These are phyloP conservation scores for Otocyon megalotis DNA, from an alignment of 2,113 vertebrate species.

Conservation along the genomic window DNA sequence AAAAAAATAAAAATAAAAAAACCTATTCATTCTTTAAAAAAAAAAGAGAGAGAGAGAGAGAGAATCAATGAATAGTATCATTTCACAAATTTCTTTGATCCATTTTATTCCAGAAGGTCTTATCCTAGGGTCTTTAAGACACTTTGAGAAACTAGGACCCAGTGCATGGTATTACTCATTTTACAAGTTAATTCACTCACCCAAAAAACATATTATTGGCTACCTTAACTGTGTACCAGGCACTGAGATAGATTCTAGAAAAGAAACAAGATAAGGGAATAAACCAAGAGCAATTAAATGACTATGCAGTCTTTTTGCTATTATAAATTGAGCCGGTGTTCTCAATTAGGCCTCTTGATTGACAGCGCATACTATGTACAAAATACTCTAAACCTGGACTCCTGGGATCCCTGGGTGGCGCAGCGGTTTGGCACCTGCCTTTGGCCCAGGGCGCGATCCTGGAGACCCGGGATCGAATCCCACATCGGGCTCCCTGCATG, in stretches of 20 bases:
- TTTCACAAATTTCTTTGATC: background rate
- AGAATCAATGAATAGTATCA: background rate
- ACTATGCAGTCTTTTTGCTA: background rate
- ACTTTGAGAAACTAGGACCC: background rate
- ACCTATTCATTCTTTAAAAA: too few species aligned
- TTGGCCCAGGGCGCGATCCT: too few species aligned
- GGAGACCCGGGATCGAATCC: too few species aligned
- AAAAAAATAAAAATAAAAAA: too few species aligned
- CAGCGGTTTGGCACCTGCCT: too few species aligned
- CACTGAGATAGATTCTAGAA: background rate
- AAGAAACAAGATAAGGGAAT: background rate
- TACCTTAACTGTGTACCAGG: background rate
- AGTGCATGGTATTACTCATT: background rate
- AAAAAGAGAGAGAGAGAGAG: too few species aligned
- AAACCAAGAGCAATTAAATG: background rate
- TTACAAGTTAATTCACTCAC: background rate
- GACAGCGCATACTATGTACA: background rate
- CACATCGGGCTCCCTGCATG: too few species aligned
- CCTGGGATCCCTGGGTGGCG: too few species aligned
- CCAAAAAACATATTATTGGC: background rate
- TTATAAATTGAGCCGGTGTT: background rate
- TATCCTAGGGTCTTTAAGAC: background rate
- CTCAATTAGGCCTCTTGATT: background rate
- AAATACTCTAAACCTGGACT: background rate
- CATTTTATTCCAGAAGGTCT: conserved; percentile 27